These are phyloP conservation scores for Chloebia gouldiae DNA, from an alignment of 2,113 vertebrate genomes.

Conservation along the genomic window DNA sequence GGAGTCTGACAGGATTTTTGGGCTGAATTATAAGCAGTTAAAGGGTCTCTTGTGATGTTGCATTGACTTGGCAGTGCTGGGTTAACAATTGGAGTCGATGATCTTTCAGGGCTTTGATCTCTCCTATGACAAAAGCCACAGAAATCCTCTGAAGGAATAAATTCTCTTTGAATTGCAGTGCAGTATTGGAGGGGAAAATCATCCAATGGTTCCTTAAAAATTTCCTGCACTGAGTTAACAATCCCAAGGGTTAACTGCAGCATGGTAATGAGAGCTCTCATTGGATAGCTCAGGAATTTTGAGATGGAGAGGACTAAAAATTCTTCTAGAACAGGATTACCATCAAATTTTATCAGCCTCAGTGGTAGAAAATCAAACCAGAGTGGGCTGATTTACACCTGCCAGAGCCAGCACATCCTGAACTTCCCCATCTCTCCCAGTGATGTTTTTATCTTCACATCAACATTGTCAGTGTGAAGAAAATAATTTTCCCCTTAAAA, in stretches of 20 bases:
- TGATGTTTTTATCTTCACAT: slow-evolving; percentile 2
- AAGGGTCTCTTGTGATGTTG: not conserved
- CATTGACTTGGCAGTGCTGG: not conserved
- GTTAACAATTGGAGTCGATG: not conserved
- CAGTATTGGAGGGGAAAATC: not conserved
- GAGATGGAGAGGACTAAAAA: not conserved
- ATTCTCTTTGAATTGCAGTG: not conserved
- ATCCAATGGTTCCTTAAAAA: not conserved
- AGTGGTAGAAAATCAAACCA: slow-evolving; percentile 1
- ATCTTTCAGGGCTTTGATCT: not conserved
- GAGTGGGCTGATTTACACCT: slow-evolving; percentile 27
- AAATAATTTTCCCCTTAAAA: slow-evolving; percentile 23
- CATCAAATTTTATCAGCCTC: not conserved
- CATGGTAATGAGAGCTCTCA: not conserved
- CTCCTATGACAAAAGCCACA: not conserved
- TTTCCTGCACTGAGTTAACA: not conserved
- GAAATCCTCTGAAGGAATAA: not conserved
- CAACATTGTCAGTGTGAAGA: not conserved
- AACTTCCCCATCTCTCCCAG: not conserved
- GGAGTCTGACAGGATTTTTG: not conserved
- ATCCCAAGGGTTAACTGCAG: not conserved
- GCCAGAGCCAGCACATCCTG: not conserved
- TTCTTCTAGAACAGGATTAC: not conserved
- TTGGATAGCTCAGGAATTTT: not conserved
- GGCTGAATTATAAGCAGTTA: not conserved